These are phyloP conservation scores for Pimpla rufipes DNA, from an alignment of 2,888 invertebrate genomes.

Conservation along the genomic window DNA sequence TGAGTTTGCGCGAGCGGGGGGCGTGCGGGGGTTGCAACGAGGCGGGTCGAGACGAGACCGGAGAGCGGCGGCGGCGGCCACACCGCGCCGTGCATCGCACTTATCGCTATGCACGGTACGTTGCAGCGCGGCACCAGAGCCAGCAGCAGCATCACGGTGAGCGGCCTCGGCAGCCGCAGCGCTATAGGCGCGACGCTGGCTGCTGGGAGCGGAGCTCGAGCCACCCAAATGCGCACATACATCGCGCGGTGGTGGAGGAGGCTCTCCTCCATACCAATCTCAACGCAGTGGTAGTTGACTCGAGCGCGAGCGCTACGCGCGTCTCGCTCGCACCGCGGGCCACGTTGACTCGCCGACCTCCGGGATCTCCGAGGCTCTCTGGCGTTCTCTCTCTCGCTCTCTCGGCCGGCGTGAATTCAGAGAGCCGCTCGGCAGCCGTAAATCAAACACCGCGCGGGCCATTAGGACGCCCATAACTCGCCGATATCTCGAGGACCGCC, in stretches of 20 bases:
- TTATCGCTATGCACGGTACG: slow-evolving; percentile 63
- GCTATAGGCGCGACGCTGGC: slow-evolving; percentile 6
- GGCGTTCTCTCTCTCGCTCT: slow-evolving; percentile 20
- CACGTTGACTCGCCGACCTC: slow-evolving; percentile 47
- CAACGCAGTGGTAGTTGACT: slow-evolving; percentile 53
- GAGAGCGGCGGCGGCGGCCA: slow-evolving; percentile 12
- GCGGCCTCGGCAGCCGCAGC: too few relatives aligned
- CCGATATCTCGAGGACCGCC: slow-evolving; percentile 84
- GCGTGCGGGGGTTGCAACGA: slow-evolving; percentile 18
- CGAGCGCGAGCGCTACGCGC: slow-evolving; percentile 50
- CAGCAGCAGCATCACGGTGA: too few relatives aligned
- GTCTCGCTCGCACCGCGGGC: neutral
- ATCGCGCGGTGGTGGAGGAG: neutral
- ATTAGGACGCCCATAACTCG: slow-evolving; percentile 84
- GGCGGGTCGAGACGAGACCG: slow-evolving; percentile 1
- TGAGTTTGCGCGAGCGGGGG: slow-evolving; percentile 43
- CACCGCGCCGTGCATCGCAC: slow-evolving; percentile 52
- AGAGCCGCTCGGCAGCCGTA: slow-evolving; percentile 75
- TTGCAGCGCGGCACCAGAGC: too few relatives aligned
- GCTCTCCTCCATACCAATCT: neutral
- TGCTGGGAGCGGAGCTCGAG: slow-evolving; percentile 14
- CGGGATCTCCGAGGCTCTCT: slow-evolving; percentile 66
- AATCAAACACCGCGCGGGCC: slow-evolving; percentile 83
- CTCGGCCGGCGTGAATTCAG: slow-evolving; percentile 74
- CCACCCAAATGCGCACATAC: slow-evolving; percentile 31